Evolutionary conservation across 2,113 vertebrate species (phyloP).

Genomic region (Tupaia chinensis): DNA sequence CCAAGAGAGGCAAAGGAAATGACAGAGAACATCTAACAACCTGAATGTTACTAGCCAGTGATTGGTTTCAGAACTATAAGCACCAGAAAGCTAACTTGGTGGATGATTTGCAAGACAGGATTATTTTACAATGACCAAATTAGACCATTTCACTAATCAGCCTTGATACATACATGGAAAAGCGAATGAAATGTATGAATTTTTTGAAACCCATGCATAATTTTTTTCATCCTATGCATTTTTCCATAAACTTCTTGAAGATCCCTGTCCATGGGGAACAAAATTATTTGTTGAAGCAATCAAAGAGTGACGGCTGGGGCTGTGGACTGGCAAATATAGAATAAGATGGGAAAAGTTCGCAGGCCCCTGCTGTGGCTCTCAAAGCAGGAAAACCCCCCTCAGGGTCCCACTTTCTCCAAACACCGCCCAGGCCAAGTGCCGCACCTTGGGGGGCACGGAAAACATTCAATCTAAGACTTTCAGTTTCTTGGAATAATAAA

Average conservation of each 20-base stretch:
- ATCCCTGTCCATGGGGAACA: not conserved
- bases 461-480: conserved; percentile 50
- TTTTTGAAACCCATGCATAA: too few species aligned
- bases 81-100: not conserved
- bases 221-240: too few species aligned
- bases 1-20: not conserved
- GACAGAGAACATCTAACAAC: not conserved
- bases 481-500: conserved; percentile 68
- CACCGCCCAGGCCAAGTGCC: conserved; percentile 27
- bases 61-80: not conserved
- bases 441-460: not conserved
- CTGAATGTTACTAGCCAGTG: not conserved
- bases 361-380: not conserved
- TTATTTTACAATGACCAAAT: not conserved
- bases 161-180: not conserved
- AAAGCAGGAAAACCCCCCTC: conserved; percentile 62
- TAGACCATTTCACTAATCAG: not conserved
- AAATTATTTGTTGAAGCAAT: not conserved
- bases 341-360: not conserved
- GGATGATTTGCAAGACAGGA: not conserved
- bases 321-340: not conserved
- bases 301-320: not conserved
- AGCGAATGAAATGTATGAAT: too few species aligned
- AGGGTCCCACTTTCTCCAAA: conserved; percentile 74
- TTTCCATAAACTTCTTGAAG: too few species aligned